Evolutionary conservation across 2,113 vertebrate genomes (phyloP), one percentile per base, ranked within the genome.

Genomic region (Chionis minor): DNA sequence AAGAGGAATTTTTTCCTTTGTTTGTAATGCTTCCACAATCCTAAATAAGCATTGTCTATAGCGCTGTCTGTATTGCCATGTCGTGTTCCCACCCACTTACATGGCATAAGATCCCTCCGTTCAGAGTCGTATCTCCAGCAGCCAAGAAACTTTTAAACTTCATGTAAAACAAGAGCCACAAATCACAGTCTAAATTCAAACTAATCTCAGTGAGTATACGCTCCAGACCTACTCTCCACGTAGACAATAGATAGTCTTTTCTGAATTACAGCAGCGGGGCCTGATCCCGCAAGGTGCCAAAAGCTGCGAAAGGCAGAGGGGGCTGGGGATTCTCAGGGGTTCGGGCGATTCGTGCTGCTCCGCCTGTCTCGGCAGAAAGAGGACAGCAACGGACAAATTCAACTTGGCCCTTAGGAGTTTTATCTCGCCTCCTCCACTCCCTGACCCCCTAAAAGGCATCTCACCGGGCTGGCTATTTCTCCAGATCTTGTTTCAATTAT

Each of bases 11-110:
- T 94, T 94, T 90, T 78, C 94, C 84, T 94, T 96, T 92, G 83
- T 94, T 92, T 83, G 79, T 87, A 95, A 38, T 7, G 69, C 75
- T 92, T 97, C 90, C 88, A 97, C 90, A 85, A 33, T 14, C 93
- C 91, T 56, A 97, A 97, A 89, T 51, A 81, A 94, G 88, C 94
- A 93, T 96, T 93, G 94, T 94, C 89, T 93, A 94, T 95, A 94
- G 87, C 44, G 4, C 86, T 77, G 94, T 49, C 83, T 96, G 80
- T 5, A 42, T 82, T 85, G 69, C 87, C 55, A 45, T 8, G 69
- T 35, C 94, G 72, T 85, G 73, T 47, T 96, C 95, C 95, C 92
- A 95, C 94, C 96, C 94, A 85, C 94, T 94, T 80, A 56, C 73
- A 89, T 65, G 92, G 90, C 90, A 78, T 56, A 56, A 85, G 72